These are phyloP conservation scores for Rhincodon typus DNA, from an alignment of 2,797 vertebrate species.

Conservation along the genomic window DNA sequence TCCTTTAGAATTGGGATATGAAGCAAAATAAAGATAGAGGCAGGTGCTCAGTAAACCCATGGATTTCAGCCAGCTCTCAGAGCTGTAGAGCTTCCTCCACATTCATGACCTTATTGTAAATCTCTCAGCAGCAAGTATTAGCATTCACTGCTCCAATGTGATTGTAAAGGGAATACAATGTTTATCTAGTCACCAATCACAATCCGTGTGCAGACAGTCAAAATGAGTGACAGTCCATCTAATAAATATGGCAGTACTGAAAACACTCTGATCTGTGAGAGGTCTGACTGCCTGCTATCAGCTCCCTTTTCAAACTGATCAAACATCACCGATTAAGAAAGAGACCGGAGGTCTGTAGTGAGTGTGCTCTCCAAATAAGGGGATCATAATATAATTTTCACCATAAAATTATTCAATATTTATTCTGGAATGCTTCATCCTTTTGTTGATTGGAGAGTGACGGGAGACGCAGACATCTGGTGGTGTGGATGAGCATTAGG, in stretches of 20 bases:
- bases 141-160: not conserved
- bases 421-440: not conserved
- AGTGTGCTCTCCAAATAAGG: not conserved
- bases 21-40: not conserved
- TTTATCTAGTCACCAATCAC: not conserved
- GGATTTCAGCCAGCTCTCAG: not conserved
- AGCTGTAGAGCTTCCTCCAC: not conserved
- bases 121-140: not conserved
- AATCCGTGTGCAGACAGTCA: not conserved
- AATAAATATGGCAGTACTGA: not conserved
- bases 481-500: not conserved
- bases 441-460: too few species aligned
- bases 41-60: not conserved
- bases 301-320: not conserved
- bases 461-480: not conserved
- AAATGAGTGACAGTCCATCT: not conserved
- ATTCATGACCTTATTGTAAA: not conserved
- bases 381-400: not conserved
- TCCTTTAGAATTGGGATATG: not conserved
- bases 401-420: not conserved
- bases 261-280: not conserved
- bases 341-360: not conserved
- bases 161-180: not conserved
- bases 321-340: not conserved
- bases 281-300: not conserved